phyloP scores from a whole-genome alignment of 2,888 invertebrate species.

The Mythimna pallens region DNA sequence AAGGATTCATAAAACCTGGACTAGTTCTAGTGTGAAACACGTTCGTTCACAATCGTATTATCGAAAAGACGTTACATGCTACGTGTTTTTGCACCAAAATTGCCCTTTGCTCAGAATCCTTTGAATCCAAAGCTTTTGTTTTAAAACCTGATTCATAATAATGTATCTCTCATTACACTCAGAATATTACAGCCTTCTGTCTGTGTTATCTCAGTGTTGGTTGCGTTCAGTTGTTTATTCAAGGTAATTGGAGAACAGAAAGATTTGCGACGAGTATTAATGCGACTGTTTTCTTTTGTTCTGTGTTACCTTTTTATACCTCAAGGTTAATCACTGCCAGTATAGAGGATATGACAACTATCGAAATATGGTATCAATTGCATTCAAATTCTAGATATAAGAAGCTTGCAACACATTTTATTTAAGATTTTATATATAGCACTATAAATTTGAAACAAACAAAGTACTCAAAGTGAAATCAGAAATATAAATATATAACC shows the following conservation, averaged over 20 bases:
- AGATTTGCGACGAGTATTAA: constrained; percentile 49
- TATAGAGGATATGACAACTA: constrained; percentile 17
- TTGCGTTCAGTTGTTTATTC: constrained; percentile 54
- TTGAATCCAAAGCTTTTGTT: constrained; percentile 64
- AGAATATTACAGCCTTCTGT: constrained; percentile 41
- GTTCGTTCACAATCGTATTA: constrained; percentile 77
- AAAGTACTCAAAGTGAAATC: not conserved
- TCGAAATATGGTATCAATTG: not conserved
- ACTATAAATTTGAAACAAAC: not conserved
- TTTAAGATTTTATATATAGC: not conserved
- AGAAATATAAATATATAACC: constrained; percentile 19
- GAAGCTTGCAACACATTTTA: not conserved
- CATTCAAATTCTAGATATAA: constrained; percentile 5
- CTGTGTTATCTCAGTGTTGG: constrained; percentile 40
- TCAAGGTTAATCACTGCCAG: constrained; percentile 15
- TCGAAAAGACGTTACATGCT: constrained; percentile 77
- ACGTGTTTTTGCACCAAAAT: constrained; percentile 77
- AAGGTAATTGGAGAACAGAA: constrained; percentile 57
- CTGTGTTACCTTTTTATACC: constrained; percentile 15
- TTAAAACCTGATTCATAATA: constrained; percentile 59
- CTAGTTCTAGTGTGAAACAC: constrained; percentile 68
- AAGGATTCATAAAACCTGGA: constrained; percentile 68
- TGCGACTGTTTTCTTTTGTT: constrained; percentile 37
- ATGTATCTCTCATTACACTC: constrained; percentile 43
- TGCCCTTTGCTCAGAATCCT: constrained; percentile 66